Conservation (phyloP, 2,888 invertebrate genomes). For the Platerodrilus igneus region DNA sequence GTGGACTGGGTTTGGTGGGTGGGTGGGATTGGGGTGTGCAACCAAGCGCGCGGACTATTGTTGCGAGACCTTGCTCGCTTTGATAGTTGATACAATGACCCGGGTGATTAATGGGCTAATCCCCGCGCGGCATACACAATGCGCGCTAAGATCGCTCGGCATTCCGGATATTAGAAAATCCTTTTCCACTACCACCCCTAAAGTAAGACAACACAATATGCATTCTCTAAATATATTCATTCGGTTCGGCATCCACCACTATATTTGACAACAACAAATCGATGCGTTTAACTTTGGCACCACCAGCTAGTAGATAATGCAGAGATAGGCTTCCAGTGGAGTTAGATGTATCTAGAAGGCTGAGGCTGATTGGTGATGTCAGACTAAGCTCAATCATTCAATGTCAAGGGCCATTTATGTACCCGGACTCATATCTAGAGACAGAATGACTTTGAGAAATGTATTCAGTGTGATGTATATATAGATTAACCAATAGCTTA, state of each 20-base stretch:
- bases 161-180: constrained; percentile 51
- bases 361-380: constrained; percentile 41
- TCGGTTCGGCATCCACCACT: no score
- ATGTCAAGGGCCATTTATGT: constrained; percentile 27
- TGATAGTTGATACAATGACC: constrained; percentile 53
- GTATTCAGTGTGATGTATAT: no score
- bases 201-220: constrained; percentile 30
- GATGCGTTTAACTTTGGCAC: constrained; percentile 35
- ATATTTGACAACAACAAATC: constrained; percentile 38
- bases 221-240: constrained; percentile 15
- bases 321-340: constrained; percentile 35
- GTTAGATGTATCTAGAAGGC: constrained; percentile 31
- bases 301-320: constrained; percentile 34
- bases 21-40: constrained; percentile 42
- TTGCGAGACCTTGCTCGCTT: constrained; percentile 49
- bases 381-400: constrained; percentile 37
- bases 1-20: constrained; percentile 22
- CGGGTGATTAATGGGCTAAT: constrained; percentile 51
- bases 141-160: constrained; percentile 48
- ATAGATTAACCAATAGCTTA: no score
- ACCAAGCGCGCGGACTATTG: constrained; percentile 45
- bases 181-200: constrained; percentile 38
- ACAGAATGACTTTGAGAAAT: constrained; percentile 13
- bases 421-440: constrained; percentile 16
- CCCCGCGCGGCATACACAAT: constrained; percentile 51